Evolutionary conservation across 53 echinoderm and acorn worm species (phyloP).

Genomic region (Holothuria leucospilota): DNA sequence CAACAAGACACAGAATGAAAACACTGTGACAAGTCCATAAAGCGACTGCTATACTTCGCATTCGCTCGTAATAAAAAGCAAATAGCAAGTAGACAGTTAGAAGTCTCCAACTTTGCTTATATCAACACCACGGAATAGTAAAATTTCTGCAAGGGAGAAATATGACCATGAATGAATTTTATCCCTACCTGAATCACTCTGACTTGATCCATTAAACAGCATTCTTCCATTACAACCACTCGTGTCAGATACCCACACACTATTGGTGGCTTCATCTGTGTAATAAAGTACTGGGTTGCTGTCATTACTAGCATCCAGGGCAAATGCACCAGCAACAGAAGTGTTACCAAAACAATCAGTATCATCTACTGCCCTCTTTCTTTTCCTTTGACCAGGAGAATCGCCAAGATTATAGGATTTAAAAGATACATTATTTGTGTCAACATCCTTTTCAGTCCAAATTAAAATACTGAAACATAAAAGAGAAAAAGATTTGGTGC

Average conservation of each 20-base stretch:
- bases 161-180: neutral
- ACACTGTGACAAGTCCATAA: too few species aligned
- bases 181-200: constrained; percentile 70
- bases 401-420: neutral
- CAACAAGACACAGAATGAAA: too few species aligned
- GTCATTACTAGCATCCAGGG: constrained; percentile 69
- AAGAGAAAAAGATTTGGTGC: too few species aligned
- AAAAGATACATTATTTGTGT: neutral
- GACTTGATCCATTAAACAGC: constrained; percentile 65
- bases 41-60: too few species aligned
- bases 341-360: neutral
- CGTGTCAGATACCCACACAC: constrained; percentile 73
- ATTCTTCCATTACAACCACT: constrained; percentile 69
- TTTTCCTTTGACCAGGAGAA: neutral
- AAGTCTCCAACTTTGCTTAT: too few species aligned
- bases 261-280: constrained; percentile 51
- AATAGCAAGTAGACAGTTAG: too few species aligned
- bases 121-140: too few species aligned
- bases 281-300: constrained; percentile 59
- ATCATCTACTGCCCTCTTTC: constrained; percentile 4
- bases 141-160: neutral
- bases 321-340: constrained; percentile 44
- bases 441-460: constrained; percentile 66
- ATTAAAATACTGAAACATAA: constrained; percentile 63
- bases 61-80: too few species aligned